Evolutionary conservation across 92 coral and sea anemone genomes (phyloP), one percentile per base, ranked within the genome.

Genomic region (Desmophyllum pertusum): DNA sequence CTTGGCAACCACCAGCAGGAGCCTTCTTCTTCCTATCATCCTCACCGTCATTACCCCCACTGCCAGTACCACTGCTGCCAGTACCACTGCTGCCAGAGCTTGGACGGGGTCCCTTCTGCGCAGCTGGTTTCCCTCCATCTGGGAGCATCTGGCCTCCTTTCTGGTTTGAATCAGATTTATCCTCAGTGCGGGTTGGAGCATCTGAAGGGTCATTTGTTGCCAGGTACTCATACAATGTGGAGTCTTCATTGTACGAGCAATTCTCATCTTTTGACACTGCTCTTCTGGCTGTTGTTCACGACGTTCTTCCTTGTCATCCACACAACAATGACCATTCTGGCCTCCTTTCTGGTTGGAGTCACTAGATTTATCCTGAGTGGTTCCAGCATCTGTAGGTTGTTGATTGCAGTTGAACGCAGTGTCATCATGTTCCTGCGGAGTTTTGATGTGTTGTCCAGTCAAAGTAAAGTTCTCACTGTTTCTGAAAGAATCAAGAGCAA

Each of bases 31-130:
- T 80, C 5, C 65, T 33, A 48, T 33, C 27, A 21, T 80, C 76
- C 4, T 41, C 81, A 4, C 65, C 84, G 31, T 80, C 84, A 67
- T 80, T 66, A 33, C 76, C 65, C 19, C 84, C 84, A 80, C 72
- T 40, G 0, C 84, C 76, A 10, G 76, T 31, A 29, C 76, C 37
- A 17, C 76, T 38, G 7, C 63, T n/a, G 50, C 35, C 67, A 35
- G 65, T 53, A 51, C 31, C 25, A n/a, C 51, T 50, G 35, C 51
- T 39, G 48, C 35, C 36, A 1, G 9, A n/a, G n/a, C n/a, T n/a
- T n/a, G n/a, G n/a, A n/a, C n/a, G n/a, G n/a, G n/a, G n/a, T n/a
- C n/a, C n/a, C n/a, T n/a, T n/a, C 37, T 39, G 35, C 0, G 76
- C 23, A 40, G 37, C 67, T 48, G 30, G 65, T 21, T 55, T 48